phyloP scores from a whole-genome alignment of 1,140 invertebrate species.

The Bombus vancouverensis region DNA sequence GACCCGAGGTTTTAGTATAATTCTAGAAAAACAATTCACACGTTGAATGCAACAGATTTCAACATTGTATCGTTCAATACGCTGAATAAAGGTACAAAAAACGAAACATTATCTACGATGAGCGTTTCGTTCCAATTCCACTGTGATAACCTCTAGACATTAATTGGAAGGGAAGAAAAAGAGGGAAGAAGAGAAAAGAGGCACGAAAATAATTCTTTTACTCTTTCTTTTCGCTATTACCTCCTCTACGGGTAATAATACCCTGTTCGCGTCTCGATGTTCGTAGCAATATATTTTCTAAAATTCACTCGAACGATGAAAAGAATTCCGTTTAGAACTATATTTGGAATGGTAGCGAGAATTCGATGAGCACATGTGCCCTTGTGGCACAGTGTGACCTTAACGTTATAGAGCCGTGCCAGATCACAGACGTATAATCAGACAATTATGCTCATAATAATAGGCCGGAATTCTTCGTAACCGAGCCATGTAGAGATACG shows the following conservation, averaged over 20 bases:
- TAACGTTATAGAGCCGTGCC: background rate
- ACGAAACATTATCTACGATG: too few species aligned
- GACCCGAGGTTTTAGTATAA: background rate
- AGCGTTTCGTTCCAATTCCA: too few species aligned
- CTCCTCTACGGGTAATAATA: too few species aligned
- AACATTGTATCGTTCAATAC: too few species aligned
- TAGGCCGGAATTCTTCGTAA: slow-evolving; percentile 58
- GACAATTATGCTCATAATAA: slow-evolving; percentile 63
- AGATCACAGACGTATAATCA: slow-evolving; percentile 66
- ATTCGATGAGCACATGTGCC: slow-evolving; percentile 12
- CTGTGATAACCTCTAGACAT: too few species aligned
- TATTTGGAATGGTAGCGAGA: background rate
- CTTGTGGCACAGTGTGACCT: background rate
- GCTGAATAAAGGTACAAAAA: too few species aligned
- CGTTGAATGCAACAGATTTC: background rate
- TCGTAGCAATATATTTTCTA: background rate
- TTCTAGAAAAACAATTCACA: background rate
- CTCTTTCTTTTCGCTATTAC: too few species aligned
- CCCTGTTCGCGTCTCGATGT: too few species aligned
- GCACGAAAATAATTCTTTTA: too few species aligned
- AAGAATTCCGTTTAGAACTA: background rate
- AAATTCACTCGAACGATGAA: background rate
- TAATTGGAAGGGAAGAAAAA: too few species aligned
- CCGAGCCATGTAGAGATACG: slow-evolving; percentile 26
- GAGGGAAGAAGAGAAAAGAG: too few species aligned